Evolutionary conservation across 2,113 vertebrate species (phyloP).

Genomic region (Cacatua alba): DNA sequence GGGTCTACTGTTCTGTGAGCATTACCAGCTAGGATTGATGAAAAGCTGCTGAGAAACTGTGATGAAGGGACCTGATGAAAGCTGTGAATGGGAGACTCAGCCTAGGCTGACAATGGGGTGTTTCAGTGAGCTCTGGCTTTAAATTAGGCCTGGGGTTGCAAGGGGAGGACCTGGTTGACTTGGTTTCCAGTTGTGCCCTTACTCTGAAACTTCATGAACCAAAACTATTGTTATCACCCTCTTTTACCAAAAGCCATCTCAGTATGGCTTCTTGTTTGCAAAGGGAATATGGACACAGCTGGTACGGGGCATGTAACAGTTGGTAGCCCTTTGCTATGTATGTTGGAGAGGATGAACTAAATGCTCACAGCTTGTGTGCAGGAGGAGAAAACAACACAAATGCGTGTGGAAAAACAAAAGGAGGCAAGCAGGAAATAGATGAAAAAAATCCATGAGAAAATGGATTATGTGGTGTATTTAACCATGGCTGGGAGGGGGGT

Average conservation of each 20-base stretch:
- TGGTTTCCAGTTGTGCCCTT: not conserved
- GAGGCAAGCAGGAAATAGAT: slow-evolving; percentile 41
- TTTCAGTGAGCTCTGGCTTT: not conserved
- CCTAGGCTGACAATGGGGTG: not conserved
- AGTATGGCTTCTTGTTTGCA: not conserved
- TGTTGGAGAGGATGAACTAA: not conserved
- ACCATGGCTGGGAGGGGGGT: not conserved
- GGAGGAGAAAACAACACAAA: slow-evolving; percentile 16
- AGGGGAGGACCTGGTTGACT: not conserved
- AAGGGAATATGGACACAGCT: not conserved
- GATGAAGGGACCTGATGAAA: not conserved
- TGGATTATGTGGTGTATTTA: slow-evolving; percentile 47
- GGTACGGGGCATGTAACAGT: not conserved
- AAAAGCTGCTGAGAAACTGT: not conserved
- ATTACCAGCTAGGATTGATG: not conserved
- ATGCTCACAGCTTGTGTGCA: not conserved
- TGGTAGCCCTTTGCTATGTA: not conserved
- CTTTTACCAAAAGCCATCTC: not conserved
- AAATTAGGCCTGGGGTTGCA: not conserved
- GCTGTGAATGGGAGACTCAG: not conserved
- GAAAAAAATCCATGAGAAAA: slow-evolving; percentile 47
- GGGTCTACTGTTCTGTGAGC: not conserved
- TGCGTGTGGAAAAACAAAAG: slow-evolving; percentile 19
- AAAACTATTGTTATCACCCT: not conserved
- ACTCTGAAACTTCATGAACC: not conserved